Evolutionary conservation across 2,888 invertebrate species (phyloP), one percentile per base, ranked within the genome.

Genomic region (Drosophila tripunctata): DNA sequence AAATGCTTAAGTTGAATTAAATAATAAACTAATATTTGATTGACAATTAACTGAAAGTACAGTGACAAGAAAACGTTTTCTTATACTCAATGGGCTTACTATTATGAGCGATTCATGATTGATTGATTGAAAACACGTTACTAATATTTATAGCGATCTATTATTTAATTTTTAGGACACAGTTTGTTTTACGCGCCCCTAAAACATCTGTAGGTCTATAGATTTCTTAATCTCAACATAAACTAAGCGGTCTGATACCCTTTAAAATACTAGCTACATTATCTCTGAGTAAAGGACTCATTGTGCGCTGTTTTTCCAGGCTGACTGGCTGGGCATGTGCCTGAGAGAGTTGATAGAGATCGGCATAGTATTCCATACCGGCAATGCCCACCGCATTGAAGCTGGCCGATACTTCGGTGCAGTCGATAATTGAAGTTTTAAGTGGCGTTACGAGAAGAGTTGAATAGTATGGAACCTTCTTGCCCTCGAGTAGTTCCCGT

Each of bases 321-420:
- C 90, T 91, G n/a, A 76, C 78, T 0, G 89, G 83, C 30, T 89
- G 89, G 1, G 90, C 88, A 60, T 94, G 94, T 0, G 93, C 92
- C 90, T 94, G 92, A 65, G 95, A 94, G 52, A 96, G 89, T 15
- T 95, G 94, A 89, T 94, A 95, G 1, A 96, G 91, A 88, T 96
- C 96, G 0, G 96, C 94, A 80, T 93, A 95, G 89, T 95, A 96
- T 47, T 90, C 89, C 86, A 91, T 91, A 57, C 91, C 91, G 0
- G 89, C 56, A 8, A 91, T 85, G 10, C 90, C 91, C 2, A 90
- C 75, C 0, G 93, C 93, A 50, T 91, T 93, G 75, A 96, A 95
- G 70, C 94, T 94, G 7, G 94, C 93, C 43, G 95, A 94, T 31
- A 96, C 94, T 89, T 97, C 97, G 1, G 95, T 95, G 78, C 95